Percentiles rank a stretch among this genome's conserved stretches.
These are phyloP conservation scores for Ptychadena robeensis DNA, from an alignment of 2,797 vertebrate genomes.

Conservation along the genomic window DNA sequence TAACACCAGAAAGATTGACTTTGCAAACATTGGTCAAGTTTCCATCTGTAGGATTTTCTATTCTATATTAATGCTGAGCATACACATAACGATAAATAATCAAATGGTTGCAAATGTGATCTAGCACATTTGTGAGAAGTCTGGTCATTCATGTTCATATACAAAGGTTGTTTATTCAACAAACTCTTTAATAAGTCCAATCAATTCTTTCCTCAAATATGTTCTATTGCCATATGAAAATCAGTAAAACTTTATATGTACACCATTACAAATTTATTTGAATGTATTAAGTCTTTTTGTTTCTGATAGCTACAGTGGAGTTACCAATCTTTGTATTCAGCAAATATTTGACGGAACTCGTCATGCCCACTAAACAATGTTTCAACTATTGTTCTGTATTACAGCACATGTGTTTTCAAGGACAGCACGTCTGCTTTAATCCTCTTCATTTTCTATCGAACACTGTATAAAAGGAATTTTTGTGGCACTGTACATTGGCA, in stretches of 20 bases:
- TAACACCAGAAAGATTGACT: too few relatives aligned
- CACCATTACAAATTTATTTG: not conserved
- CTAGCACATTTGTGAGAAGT: too few relatives aligned
- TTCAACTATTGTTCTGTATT: not conserved
- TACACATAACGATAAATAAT: too few relatives aligned
- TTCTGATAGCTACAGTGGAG: not conserved
- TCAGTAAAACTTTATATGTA: not conserved
- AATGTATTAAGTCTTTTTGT: not conserved
- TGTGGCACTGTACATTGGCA: not conserved
- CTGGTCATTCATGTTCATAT: too few relatives aligned
- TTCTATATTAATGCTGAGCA: too few relatives aligned
- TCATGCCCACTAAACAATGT: not conserved
- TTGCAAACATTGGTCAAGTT: too few relatives aligned
- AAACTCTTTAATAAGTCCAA: not conserved
- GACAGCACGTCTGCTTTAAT: not conserved
- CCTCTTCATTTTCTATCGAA: not conserved
- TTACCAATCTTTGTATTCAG: not conserved
- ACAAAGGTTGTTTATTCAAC: too few relatives aligned
- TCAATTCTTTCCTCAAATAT: not conserved
- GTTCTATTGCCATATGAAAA: not conserved
- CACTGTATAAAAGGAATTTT: not conserved
- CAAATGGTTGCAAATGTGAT: too few relatives aligned
- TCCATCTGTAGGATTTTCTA: too few relatives aligned
- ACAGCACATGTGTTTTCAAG: constrained; percentile 16
- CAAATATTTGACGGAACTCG: not conserved